Percentiles rank a stretch among this genome's conserved stretches.
phyloP scores from a whole-genome alignment of 2,797 vertebrate genomes.

The Molossus alvarezi region DNA sequence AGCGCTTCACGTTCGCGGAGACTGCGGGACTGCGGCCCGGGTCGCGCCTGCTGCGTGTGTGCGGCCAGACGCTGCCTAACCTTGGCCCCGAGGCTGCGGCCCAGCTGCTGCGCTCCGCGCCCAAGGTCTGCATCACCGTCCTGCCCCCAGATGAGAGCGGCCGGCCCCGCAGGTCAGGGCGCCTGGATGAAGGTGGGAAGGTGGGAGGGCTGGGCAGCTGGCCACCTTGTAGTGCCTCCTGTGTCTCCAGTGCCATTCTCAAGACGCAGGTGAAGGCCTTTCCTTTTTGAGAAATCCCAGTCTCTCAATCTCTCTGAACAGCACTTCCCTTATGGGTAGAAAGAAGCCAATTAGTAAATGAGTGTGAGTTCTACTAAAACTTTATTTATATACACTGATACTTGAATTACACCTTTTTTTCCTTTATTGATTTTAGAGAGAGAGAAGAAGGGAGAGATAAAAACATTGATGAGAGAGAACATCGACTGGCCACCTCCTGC shows the following conservation, averaged over 20 bases:
- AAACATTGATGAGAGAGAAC: too few species aligned
- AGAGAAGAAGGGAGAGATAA: too few species aligned
- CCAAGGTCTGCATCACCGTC: constrained; percentile 96
- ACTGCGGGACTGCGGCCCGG: constrained; percentile 94
- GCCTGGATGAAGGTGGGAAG: accelerated
- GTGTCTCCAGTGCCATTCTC: not conserved
- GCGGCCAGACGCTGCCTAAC: constrained; percentile 92
- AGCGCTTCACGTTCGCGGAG: constrained; percentile 96
- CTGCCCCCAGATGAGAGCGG: constrained; percentile 96
- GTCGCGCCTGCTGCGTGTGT: constrained; percentile 94
- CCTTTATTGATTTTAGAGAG: too few species aligned
- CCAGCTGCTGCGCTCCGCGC: constrained; percentile 92
- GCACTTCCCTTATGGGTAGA: not conserved
- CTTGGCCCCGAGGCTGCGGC: constrained; percentile 91
- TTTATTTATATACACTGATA: not conserved
- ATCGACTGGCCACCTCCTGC: too few species aligned
- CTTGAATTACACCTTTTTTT: too few species aligned
- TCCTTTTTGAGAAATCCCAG: not conserved
- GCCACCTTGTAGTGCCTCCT: not conserved
- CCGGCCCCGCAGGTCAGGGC: constrained; percentile 94
- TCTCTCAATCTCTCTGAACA: not conserved
- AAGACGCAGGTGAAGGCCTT: not conserved
- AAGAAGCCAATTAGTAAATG: not conserved
- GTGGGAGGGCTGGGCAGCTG: not conserved
- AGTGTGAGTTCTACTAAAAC: not conserved